Conservation (phyloP, 2,888 invertebrate genomes). For the Dilophus febrilis region DNA sequence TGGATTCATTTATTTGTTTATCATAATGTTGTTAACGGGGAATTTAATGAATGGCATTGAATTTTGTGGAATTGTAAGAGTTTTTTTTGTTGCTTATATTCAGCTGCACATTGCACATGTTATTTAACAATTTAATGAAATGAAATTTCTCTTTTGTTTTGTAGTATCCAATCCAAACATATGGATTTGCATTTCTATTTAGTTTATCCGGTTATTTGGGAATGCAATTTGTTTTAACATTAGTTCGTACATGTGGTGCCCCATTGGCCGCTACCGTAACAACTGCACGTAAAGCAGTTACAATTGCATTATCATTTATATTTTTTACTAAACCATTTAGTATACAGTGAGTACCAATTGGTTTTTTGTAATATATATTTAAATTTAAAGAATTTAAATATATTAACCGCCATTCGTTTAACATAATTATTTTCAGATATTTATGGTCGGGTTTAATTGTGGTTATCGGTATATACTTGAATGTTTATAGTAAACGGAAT, state of each 20-base stretch:
- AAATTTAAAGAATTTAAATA: too few relatives aligned
- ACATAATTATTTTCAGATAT: conserved; percentile 54
- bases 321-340: conserved; percentile 90
- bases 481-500: conserved; percentile 68
- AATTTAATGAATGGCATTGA: conserved; percentile 54
- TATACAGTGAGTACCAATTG: conserved; percentile 53
- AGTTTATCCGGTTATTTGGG: conserved; percentile 85
- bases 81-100: conserved; percentile 3
- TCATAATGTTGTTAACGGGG: conserved; percentile 53
- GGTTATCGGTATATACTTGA: conserved; percentile 82
- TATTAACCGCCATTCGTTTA: too few relatives aligned
- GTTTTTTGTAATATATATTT: too few relatives aligned
- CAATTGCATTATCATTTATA: conserved; percentile 81
- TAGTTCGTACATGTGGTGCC: conserved; percentile 80
- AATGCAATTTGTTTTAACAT: conserved; percentile 77
- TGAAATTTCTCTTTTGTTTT: conserved; percentile 7
- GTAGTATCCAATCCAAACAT: conserved; percentile 55
- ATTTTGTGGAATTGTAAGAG: conserved; percentile 58
- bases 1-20: conserved; percentile 65
- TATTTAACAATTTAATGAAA: not conserved
- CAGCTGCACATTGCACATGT: conserved; percentile 1
- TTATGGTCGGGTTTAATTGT: conserved; percentile 82
- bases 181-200: conserved; percentile 71
- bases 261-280: conserved; percentile 69
- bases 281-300: conserved; percentile 77